These are phyloP conservation scores for Smithornis capensis DNA, from an alignment of 2,113 vertebrate genomes.

Conservation along the genomic window DNA sequence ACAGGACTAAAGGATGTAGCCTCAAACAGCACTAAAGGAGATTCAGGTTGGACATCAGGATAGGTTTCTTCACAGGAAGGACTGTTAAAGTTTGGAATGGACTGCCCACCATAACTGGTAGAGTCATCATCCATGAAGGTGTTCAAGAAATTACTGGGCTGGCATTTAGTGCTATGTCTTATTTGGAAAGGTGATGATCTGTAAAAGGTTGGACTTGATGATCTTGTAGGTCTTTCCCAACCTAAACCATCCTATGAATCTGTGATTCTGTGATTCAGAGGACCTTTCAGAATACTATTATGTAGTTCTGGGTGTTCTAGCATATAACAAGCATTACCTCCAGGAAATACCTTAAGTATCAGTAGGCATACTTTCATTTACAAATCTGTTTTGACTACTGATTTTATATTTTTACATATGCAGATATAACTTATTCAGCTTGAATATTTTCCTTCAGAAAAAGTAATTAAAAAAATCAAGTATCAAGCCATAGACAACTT, in stretches of 20 bases:
- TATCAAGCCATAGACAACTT: background rate
- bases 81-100: background rate
- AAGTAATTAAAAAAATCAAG: background rate
- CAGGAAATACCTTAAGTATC: background rate
- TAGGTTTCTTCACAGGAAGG: background rate
- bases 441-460: background rate
- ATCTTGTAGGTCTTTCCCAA: background rate
- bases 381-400: background rate
- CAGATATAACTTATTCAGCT: background rate
- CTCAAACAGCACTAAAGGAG: background rate
- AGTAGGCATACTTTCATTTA: background rate
- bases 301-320: background rate
- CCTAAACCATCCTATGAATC: background rate
- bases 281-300: background rate
- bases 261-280: background rate
- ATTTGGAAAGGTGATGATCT: background rate
- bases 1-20: too few species aligned
- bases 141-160: background rate
- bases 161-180: background rate
- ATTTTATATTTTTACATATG: background rate
- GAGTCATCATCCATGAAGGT: background rate
- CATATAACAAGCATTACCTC: background rate
- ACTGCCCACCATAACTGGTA: too few species aligned
- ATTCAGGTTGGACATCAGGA: background rate
- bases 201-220: background rate